Base-by-base conservation (phyloP, 1,140 invertebrate genomes). In the Apis laboriosa region DNA sequence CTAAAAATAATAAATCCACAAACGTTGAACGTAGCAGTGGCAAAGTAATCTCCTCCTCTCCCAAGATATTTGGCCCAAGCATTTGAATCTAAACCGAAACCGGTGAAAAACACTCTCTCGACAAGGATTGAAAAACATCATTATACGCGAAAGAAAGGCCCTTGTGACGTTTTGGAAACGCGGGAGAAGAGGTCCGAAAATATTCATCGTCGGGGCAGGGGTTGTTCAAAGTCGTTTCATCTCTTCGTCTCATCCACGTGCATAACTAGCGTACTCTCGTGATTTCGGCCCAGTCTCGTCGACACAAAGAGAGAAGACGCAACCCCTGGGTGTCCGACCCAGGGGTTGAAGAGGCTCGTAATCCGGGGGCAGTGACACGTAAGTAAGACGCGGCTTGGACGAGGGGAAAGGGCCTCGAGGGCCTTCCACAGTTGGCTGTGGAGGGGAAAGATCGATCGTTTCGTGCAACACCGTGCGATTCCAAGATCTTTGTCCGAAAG, bases 301-400 rank as follows among this genome's bases (percentile, higher is more conserved):
- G 19, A 4, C 63, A 49, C n/a, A 55, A 56, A 75, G 60, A 75
- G 60, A 43, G n/a, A 43, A 43, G 5, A 21, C 21, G 43, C 24
- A 17, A 24, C 9, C 7, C 9, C 7, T 49, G 21, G 68, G 63
- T 74, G 74, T 75, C 64, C 66, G 71, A 72, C 63, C 63, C 67
- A 58, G 71, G n/a, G 53, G 15, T 1, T 63, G 63, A 81, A 66
- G 86, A 77, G 74, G 53, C 63, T 82, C 73, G 77, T 77, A 28
- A 60, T 64, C 53, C 56, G 66, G 66, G 88, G 80, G 83, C 85
- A 89, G 80, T 89, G 88, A 89, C 88, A 89, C 86, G 85, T 84
- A 84, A 83, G 80, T 67, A 81, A 89, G 88, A 89, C 85, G 80
- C 80, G 80, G 43, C 19, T 43, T 73, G 66, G 64, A 80, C 68